These are phyloP conservation scores for Micropoecilia bifurca DNA, from an alignment of 2,797 vertebrate genomes.

Conservation along the genomic window DNA sequence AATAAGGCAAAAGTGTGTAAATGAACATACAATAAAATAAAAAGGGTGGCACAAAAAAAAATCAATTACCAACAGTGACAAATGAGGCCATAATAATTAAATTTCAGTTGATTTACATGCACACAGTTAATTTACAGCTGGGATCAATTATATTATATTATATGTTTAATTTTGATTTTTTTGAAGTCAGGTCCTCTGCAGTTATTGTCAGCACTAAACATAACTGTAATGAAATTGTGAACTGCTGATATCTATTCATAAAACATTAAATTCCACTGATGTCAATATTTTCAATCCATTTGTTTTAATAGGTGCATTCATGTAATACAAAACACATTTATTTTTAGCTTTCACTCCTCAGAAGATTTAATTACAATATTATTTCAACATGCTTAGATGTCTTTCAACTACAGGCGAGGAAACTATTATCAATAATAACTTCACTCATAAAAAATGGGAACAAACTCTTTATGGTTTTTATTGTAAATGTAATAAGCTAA, in stretches of 20 bases:
- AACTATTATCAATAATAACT: not conserved
- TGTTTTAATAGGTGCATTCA: not conserved
- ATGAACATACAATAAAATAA: not conserved
- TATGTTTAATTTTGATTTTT: not conserved
- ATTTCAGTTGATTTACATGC: not conserved
- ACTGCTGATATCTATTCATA: not conserved
- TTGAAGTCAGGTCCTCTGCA: not conserved
- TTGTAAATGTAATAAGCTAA: not conserved
- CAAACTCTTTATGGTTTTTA: not conserved
- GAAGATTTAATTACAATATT: not conserved
- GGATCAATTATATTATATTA: not conserved
- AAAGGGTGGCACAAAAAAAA: not conserved
- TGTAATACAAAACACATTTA: not conserved
- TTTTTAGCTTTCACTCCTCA: not conserved
- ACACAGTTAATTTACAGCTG: not conserved
- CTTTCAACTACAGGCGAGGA: not conserved
- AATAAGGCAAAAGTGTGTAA: not conserved
- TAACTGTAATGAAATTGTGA: not conserved
- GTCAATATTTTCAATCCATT: not conserved
- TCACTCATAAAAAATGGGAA: not conserved
- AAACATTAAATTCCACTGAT: not conserved
- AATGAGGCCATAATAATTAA: not conserved
- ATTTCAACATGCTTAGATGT: not conserved
- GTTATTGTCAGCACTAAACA: not conserved
- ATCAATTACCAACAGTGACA: not conserved